Conservation (phyloP, 1,140 invertebrate species). For the Drosophila pseudoobscura region DNA sequence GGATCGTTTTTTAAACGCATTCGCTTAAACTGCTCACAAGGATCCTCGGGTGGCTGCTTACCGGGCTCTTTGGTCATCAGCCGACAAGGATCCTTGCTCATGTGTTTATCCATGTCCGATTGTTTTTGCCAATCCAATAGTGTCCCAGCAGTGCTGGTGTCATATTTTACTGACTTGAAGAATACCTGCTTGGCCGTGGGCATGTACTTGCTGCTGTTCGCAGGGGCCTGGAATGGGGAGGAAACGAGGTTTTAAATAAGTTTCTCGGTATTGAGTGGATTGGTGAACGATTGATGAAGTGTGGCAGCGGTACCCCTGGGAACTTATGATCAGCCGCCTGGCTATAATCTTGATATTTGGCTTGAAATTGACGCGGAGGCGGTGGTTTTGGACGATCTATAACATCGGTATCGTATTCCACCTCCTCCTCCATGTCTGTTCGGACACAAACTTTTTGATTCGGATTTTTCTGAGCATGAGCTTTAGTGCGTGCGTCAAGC, state of each 20-base stretch:
- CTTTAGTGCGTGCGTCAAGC: slow-evolving; percentile 71
- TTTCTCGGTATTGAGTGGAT: neutral
- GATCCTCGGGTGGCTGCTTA: slow-evolving; percentile 7
- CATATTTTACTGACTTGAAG: slow-evolving; percentile 45
- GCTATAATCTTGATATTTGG: no score
- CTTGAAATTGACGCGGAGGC: no score
- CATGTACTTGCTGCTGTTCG: slow-evolving; percentile 12
- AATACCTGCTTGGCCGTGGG: slow-evolving; percentile 56
- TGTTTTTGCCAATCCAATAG: slow-evolving; percentile 27
- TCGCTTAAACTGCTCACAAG: slow-evolving; percentile 56
- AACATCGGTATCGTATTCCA: no score
- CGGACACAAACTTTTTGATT: slow-evolving; percentile 64
- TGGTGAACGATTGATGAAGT: neutral
- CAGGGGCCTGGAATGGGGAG: slow-evolving; percentile 34
- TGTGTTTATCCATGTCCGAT: neutral
- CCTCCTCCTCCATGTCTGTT: slow-evolving; percentile 28
- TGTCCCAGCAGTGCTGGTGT: slow-evolving; percentile 11
- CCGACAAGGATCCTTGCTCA: slow-evolving; percentile 1
- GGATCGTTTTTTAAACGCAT: slow-evolving; percentile 29
- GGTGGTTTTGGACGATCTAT: no score
- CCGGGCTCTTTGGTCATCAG: no score
- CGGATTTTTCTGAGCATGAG: slow-evolving; percentile 72
- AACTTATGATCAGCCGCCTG: slow-evolving; percentile 12
- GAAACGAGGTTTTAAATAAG: neutral
- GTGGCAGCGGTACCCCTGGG: no score